A percentile compares a stretch with the other conserved stretches of the same genome.
Conservation (phyloP, 1,140 invertebrate genomes). For the Lutraria rhynchaena region DNA sequence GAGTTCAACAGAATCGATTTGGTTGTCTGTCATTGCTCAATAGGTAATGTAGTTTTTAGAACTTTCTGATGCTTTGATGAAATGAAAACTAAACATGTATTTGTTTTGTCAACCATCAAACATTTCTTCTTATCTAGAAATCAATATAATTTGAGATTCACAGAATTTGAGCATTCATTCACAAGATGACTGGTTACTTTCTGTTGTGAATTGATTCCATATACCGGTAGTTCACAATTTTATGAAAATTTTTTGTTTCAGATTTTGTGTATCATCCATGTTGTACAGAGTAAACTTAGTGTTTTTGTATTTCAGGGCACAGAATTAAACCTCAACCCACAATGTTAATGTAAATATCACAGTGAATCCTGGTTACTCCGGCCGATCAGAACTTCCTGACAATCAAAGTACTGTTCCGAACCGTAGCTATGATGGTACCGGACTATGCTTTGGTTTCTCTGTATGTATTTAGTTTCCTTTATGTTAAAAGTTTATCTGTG, state of each 20-base stretch:
- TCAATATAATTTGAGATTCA: too few relatives aligned
- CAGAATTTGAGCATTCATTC: too few relatives aligned
- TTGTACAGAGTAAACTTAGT: conserved; percentile 80
- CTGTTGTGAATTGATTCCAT: too few relatives aligned
- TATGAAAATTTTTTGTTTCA: conserved; percentile 84
- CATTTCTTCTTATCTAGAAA: too few relatives aligned
- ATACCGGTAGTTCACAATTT: too few relatives aligned
- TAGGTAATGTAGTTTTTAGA: too few relatives aligned
- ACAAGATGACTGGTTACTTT: too few relatives aligned
- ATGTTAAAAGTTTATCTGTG: conserved; percentile 81
- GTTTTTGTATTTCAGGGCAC: conserved; percentile 82
- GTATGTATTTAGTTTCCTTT: conserved; percentile 83
- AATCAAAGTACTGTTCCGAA: conserved; percentile 82
- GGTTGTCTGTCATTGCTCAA: too few relatives aligned
- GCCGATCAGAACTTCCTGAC: conserved; percentile 83
- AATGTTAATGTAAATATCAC: conserved; percentile 83
- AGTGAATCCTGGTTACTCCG: conserved; percentile 83
- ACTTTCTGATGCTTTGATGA: too few relatives aligned
- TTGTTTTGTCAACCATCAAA: too few relatives aligned
- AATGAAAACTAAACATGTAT: too few relatives aligned
- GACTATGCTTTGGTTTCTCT: conserved; percentile 83
- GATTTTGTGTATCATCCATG: conserved; percentile 83
- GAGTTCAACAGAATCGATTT: too few relatives aligned
- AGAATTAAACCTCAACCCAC: conserved; percentile 80
- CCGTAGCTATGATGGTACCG: conserved; percentile 82